These are phyloP conservation scores for Forbesichthys agassizii DNA, from an alignment of 2,113 vertebrate species.

Conservation along the genomic window DNA sequence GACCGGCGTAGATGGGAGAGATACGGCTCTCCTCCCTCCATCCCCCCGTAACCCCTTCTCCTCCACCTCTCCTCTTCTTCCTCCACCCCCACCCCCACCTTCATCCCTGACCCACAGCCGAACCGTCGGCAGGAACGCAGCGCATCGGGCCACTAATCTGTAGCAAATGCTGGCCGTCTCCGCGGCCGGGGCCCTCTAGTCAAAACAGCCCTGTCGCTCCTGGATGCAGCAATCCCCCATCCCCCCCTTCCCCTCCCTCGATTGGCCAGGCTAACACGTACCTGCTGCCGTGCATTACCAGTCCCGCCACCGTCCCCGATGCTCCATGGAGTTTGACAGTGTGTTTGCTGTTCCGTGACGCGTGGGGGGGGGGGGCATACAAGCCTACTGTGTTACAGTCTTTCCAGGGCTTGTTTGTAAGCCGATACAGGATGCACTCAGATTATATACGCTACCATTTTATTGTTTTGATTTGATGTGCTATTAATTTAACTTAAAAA, in stretches of 20 bases:
- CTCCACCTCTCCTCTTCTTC: too few species aligned
- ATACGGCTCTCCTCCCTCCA: slow-evolving; percentile 37
- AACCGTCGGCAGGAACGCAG: slow-evolving; percentile 17
- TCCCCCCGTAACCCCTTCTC: too few species aligned
- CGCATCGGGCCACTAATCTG: slow-evolving; percentile 68
- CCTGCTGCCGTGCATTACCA: slow-evolving; percentile 70
- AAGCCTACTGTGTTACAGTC: slow-evolving; percentile 40
- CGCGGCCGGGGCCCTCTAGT: slow-evolving; percentile 70
- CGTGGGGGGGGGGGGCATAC: slow-evolving; percentile 25
- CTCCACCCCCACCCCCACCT: slow-evolving; percentile 24
- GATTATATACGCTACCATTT: slow-evolving; percentile 13
- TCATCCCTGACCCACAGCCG: slow-evolving; percentile 67
- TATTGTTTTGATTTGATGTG: slow-evolving; percentile 14
- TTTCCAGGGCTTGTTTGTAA: slow-evolving; percentile 32
- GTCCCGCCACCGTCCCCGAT: slow-evolving; percentile 19
- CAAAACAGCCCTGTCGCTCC: slow-evolving; percentile 74
- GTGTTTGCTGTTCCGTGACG: slow-evolving; percentile 38
- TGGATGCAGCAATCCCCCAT: slow-evolving; percentile 53
- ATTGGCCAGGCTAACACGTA: slow-evolving; percentile 74
- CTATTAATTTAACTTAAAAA: not conserved
- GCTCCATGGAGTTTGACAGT: slow-evolving; percentile 56
- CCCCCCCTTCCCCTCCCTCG: slow-evolving; percentile 41
- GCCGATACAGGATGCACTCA: slow-evolving; percentile 39
- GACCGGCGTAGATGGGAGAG: slow-evolving; percentile 64
- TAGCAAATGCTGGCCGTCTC: slow-evolving; percentile 79